phyloP scores from a whole-genome alignment of 1,140 invertebrate species.

The Thaumatotibia leucotreta region DNA sequence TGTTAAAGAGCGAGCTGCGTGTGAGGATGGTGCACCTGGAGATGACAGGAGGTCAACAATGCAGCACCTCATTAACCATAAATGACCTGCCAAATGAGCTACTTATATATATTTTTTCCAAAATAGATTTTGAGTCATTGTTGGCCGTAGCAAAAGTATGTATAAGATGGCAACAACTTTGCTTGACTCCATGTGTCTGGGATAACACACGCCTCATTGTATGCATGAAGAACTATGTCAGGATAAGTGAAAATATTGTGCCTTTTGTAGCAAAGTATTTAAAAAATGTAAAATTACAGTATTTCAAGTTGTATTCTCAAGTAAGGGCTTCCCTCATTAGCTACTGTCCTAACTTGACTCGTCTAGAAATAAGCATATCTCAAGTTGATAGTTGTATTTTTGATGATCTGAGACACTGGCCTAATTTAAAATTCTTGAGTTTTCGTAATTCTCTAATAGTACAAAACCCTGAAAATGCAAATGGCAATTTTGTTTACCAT shows the following conservation, averaged over 20 bases:
- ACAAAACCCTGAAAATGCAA: conserved; percentile 59
- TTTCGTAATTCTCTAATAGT: conserved; percentile 73
- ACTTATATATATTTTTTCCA: conserved; percentile 74
- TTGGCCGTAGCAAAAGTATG: conserved; percentile 71
- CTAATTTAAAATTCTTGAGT: conserved; percentile 72
- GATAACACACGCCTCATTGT: conserved; percentile 71
- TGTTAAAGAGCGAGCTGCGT: conserved; percentile 32
- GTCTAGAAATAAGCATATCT: conserved; percentile 76
- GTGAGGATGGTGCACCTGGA: conserved; percentile 67
- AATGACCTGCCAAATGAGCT: conserved; percentile 76
- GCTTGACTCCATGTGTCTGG: conserved; percentile 70
- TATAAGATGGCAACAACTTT: conserved; percentile 70
- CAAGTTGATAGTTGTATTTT: conserved; percentile 74
- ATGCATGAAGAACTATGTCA: conserved; percentile 74
- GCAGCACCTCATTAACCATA: conserved; percentile 53
- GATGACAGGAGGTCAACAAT: conserved; percentile 52
- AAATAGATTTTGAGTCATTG: conserved; percentile 73
- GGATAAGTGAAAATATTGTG: conserved; percentile 70
- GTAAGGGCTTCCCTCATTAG: conserved; percentile 69
- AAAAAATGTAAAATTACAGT: conserved; percentile 75
- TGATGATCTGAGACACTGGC: conserved; percentile 71
- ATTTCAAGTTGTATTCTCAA: conserved; percentile 75
- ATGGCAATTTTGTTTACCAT: conserved; percentile 71
- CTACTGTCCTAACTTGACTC: conserved; percentile 73
- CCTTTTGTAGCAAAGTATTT: conserved; percentile 72